Conservation (phyloP, 1,140 invertebrate genomes). For the Platyscapa corneri region DNA sequence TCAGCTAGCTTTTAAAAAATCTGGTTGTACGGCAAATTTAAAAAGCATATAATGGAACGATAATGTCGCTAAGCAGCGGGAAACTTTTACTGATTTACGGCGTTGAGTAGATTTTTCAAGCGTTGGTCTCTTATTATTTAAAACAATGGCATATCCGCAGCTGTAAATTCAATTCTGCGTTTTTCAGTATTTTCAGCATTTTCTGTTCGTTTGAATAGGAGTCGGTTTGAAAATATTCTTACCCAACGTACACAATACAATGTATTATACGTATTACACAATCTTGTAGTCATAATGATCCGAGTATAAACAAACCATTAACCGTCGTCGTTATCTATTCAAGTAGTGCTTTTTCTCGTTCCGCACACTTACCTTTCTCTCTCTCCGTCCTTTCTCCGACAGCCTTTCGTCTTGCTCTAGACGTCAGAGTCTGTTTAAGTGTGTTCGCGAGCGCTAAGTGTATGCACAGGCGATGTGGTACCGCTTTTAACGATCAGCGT, state of each 20-base stretch:
- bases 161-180: too few relatives aligned
- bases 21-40: too few relatives aligned
- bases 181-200: too few relatives aligned
- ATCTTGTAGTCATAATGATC: not conserved
- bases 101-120: too few relatives aligned
- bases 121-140: too few relatives aligned
- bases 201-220: too few relatives aligned
- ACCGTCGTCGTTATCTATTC: not conserved
- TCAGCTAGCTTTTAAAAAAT: too few relatives aligned
- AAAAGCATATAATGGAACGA: too few relatives aligned
- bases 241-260: not conserved
- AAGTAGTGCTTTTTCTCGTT: not conserved
- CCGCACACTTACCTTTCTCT: not conserved
- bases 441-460: too few relatives aligned
- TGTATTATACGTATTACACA: not conserved
- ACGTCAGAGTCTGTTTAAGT: not conserved
- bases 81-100: not conserved
- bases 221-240: not conserved
- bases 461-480: not conserved
- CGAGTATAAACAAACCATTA: not conserved
- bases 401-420: not conserved
- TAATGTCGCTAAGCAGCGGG: not conserved
- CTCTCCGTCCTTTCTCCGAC: not conserved
- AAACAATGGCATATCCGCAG: not conserved
- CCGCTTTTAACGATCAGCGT: slow-evolving; percentile 24